Evolutionary conservation across 1,140 invertebrate species (phyloP), one percentile per base, ranked within the genome.

Genomic region (Trachelipus rathkii): DNA sequence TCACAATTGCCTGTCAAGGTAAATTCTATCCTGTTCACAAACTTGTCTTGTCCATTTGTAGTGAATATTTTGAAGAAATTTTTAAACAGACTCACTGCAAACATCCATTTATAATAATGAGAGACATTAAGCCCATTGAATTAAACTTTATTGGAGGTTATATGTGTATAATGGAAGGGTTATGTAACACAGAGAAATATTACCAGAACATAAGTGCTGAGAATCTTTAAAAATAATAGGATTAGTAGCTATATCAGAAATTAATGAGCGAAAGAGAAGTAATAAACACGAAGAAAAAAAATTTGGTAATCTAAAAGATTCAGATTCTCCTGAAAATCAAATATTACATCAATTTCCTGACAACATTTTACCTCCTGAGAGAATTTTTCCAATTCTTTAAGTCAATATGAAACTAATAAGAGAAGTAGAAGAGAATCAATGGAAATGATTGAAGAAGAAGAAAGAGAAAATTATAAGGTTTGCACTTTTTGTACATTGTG

Each of bases 11-110:
- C 19, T 75, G 73, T 44, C 23, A 75, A 19, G 60, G 73, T 13
- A 60, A 75, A 21, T 75, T 67, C n/a, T 75, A 68, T 68, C 60
- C 73, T 3, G 73, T 75, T 67, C 73, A 75, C 73, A 75, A 68
- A 67, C 53, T 75, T 15, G 73, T 75, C 6, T 21, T 75, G 24
- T 75, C 73, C 21, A 67, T 68, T 24, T 75, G 73, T 43, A 75
- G 73, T 43, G 73, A 75, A 43, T 75, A 75, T 19, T 60, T 60
- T 60, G 50, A 60, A 60, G 50, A 60, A 60, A 60, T 60, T 15
- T 60, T 60, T 60, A 19, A 60, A 60, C 11, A 19, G 50, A 60
- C 50, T 15, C 50, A 60, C 11, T 60, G 50, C 50, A 60, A 19
- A 19, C 50, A 60, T 60, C 50, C 50, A 15, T 60, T 60, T 60